Conservation (phyloP, 2,113 vertebrate species). For the Zeus faber region DNA sequence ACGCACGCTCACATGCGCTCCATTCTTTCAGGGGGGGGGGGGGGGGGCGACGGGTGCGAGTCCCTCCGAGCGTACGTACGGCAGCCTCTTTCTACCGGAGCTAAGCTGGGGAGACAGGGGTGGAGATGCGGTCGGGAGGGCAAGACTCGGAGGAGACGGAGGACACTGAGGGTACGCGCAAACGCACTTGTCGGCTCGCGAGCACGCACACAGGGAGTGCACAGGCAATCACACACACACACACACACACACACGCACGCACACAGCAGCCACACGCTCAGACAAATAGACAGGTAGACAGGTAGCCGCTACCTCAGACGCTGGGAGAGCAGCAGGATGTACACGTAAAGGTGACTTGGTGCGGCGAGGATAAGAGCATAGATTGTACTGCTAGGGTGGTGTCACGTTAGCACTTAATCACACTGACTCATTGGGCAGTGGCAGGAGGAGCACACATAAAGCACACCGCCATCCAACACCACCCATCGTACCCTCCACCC, state of each 20-base stretch:
- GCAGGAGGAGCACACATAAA: background rate
- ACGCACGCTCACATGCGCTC: slow-evolving; percentile 15
- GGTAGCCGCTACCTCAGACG: background rate
- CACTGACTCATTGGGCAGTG: slow-evolving; percentile 55
- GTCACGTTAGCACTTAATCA: slow-evolving; percentile 34
- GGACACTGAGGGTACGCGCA: slow-evolving; percentile 7
- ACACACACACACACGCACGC: slow-evolving; percentile 1
- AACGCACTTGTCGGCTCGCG: too few species aligned
- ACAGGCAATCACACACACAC: slow-evolving; percentile 10
- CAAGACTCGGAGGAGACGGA: slow-evolving; percentile 29
- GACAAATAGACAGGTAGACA: background rate
- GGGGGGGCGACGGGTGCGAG: too few species aligned
- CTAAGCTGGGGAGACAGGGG: slow-evolving; percentile 35
- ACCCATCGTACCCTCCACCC: too few species aligned
- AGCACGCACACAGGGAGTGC: background rate
- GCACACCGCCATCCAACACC: too few species aligned
- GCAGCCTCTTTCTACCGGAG: slow-evolving; percentile 56
- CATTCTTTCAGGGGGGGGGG: too few species aligned
- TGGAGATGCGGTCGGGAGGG: slow-evolving; percentile 21
- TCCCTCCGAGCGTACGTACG: slow-evolving; percentile 30
- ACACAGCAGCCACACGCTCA: slow-evolving; percentile 10
- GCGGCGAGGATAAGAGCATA: background rate
- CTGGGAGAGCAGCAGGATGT: background rate
- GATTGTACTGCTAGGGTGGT: slow-evolving; percentile 32
- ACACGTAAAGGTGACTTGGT: background rate